phyloP scores from a whole-genome alignment of 2,797 vertebrate genomes.

The Moxostoma hubbsi region DNA sequence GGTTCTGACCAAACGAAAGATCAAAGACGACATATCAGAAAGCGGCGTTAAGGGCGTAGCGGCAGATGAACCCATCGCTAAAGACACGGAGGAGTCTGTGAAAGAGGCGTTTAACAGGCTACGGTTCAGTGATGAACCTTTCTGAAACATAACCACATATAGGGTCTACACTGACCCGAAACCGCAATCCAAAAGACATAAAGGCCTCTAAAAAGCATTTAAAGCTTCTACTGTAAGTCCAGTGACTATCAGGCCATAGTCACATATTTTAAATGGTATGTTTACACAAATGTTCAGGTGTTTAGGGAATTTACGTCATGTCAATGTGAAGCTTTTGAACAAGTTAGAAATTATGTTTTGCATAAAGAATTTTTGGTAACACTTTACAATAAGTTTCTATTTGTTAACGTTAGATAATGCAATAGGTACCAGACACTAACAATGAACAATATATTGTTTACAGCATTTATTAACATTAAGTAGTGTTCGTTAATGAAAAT shows the following conservation, averaged over 20 bases:
- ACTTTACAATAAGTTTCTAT: too few species aligned
- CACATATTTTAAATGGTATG: too few species aligned
- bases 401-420: too few species aligned
- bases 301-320: background rate
- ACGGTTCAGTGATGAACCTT: constrained; percentile 78
- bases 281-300: background rate
- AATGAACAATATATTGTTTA: too few species aligned
- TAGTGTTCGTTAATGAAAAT: too few species aligned
- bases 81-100: constrained; percentile 71
- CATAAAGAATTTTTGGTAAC: too few species aligned
- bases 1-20: constrained; percentile 84
- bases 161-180: background rate
- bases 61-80: constrained; percentile 23
- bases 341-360: too few species aligned
- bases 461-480: too few species aligned
- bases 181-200: background rate
- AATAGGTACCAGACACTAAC: too few species aligned
- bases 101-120: constrained; percentile 84
- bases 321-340: background rate
- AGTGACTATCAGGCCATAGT: too few species aligned
- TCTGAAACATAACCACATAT: background rate
- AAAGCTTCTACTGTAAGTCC: too few species aligned
- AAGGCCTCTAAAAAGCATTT: background rate
- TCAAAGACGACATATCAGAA: constrained; percentile 79
- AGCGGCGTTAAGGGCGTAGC: constrained; percentile 71